A percentile compares a stretch with the other conserved stretches of the same genome.
phyloP scores from a whole-genome alignment of 2,888 invertebrate species.

The Ectemnius lituratus region DNA sequence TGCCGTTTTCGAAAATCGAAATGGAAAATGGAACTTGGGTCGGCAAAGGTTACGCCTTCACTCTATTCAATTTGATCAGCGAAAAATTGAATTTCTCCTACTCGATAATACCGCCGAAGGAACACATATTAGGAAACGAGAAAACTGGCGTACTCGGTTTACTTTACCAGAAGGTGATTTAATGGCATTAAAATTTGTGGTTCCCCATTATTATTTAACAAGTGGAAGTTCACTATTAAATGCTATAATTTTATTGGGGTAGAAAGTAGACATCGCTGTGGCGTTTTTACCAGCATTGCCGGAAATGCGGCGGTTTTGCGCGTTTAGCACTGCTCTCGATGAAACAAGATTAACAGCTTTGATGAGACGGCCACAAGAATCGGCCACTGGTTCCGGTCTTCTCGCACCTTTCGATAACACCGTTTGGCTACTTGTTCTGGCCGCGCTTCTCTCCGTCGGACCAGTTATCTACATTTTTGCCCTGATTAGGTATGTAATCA shows the following conservation, averaged over 20 bases:
- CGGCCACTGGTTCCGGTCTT: slow-evolving; percentile 90
- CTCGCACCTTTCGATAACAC: slow-evolving; percentile 88
- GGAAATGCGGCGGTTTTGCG: slow-evolving; percentile 77
- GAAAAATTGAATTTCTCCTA: slow-evolving; percentile 87
- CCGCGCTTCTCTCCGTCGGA: slow-evolving; percentile 86
- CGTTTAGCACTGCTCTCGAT: slow-evolving; percentile 84
- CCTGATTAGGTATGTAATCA: slow-evolving; percentile 78
- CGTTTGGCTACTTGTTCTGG: slow-evolving; percentile 87
- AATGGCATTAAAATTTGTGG: background rate
- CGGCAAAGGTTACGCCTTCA: slow-evolving; percentile 87
- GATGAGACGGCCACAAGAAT: slow-evolving; percentile 88
- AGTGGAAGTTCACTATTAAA: background rate
- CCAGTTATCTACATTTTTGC: slow-evolving; percentile 88
- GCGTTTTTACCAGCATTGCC: slow-evolving; percentile 86
- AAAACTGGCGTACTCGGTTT: slow-evolving; percentile 83
- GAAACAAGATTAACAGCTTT: slow-evolving; percentile 89
- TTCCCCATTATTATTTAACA: slow-evolving; percentile 2
- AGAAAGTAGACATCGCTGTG: slow-evolving; percentile 89
- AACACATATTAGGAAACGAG: slow-evolving; percentile 81
- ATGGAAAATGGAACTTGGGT: slow-evolving; percentile 79
- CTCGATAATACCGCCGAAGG: slow-evolving; percentile 82
- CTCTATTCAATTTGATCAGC: slow-evolving; percentile 84
- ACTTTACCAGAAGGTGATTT: slow-evolving; percentile 81
- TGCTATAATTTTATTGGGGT: slow-evolving; percentile 19
- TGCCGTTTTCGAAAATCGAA: slow-evolving; percentile 72